Conservation (phyloP, 2,888 invertebrate genomes). For the Melieria omissa region DNA sequence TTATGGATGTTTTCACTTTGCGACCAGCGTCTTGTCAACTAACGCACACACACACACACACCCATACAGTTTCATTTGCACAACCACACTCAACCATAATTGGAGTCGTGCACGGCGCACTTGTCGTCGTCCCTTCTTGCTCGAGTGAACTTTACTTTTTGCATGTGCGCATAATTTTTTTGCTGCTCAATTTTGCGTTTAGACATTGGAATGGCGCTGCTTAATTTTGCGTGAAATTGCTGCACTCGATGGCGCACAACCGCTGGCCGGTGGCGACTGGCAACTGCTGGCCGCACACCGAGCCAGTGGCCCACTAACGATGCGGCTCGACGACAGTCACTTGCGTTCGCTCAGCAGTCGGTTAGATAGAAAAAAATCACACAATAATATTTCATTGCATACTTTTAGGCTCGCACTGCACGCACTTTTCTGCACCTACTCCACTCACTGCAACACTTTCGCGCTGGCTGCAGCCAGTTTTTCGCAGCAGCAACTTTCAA, state of each 20-base stretch:
- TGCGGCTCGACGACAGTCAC: too few relatives aligned
- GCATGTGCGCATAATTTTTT: background rate
- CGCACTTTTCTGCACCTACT: too few relatives aligned
- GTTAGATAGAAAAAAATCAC: too few relatives aligned
- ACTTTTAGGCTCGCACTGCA: too few relatives aligned
- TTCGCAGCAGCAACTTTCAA: too few relatives aligned
- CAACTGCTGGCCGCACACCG: background rate
- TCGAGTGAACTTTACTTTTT: conserved; percentile 2
- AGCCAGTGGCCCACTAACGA: too few relatives aligned
- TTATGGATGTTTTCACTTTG: conserved; percentile 6
- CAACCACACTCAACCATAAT: too few relatives aligned
- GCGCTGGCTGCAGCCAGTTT: too few relatives aligned
- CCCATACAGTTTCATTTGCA: conserved; percentile 10
- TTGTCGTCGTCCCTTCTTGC: conserved; percentile 8
- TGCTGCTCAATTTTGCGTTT: background rate
- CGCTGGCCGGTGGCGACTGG: background rate
- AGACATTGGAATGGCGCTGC: conserved; percentile 33
- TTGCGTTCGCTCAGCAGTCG: too few relatives aligned
- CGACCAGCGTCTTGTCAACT: conserved; percentile 16
- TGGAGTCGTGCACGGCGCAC: too few relatives aligned
- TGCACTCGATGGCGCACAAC: conserved; percentile 41
- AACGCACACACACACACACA: conserved; percentile 14
- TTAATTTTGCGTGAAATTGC: conserved; percentile 45
- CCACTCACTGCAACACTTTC: too few relatives aligned
- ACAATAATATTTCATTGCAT: too few relatives aligned